phyloP scores from a whole-genome alignment of 2,797 vertebrate species.

The Gallinago solitaria region DNA sequence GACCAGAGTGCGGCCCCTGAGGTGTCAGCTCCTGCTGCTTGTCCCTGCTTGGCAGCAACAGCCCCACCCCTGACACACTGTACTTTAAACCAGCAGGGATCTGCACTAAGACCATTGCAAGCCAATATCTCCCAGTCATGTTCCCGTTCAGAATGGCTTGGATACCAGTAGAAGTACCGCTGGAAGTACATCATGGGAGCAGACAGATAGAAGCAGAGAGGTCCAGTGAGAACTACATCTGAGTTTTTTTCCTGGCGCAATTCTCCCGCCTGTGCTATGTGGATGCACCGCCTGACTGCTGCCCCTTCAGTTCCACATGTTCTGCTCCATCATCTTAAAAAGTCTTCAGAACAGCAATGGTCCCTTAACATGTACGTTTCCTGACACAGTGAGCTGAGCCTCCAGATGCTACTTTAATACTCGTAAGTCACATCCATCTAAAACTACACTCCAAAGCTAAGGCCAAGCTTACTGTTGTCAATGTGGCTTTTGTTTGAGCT shows the following conservation, averaged over 20 bases:
- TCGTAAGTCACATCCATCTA: not conserved
- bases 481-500: not conserved
- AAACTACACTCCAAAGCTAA: not conserved
- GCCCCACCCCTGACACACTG: not conserved
- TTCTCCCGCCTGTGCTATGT: not conserved
- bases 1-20: not conserved
- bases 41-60: not conserved
- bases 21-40: not conserved
- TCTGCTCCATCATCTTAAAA: not conserved
- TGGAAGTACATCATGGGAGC: not conserved
- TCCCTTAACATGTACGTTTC: not conserved
- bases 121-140: not conserved
- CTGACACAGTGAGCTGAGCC: not conserved
- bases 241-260: not conserved
- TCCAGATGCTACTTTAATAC: not conserved
- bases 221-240: fast-evolving
- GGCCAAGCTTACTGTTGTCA: not conserved
- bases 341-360: not conserved
- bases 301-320: not conserved
- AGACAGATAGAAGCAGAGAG: not conserved
- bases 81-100: not conserved
- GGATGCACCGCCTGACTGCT: not conserved
- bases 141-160: not conserved
- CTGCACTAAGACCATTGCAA: not conserved
- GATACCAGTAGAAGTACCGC: not conserved